Percentiles rank a stretch among this genome's conserved stretches.
Conservation (phyloP, 2,888 invertebrate species). For the Halocaridina rubra region DNA sequence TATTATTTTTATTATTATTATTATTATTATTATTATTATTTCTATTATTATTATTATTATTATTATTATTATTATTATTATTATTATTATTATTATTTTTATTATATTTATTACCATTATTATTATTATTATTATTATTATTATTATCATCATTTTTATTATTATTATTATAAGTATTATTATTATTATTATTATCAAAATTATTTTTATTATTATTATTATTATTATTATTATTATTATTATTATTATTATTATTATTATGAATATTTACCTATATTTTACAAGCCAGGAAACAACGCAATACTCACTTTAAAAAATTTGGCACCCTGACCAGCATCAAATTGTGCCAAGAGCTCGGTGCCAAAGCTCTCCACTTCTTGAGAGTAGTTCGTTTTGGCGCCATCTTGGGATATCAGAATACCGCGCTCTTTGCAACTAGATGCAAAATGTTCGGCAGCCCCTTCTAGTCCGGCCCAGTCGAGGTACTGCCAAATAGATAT, state of each 20-base stretch:
- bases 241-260: not conserved
- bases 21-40: conserved; percentile 8
- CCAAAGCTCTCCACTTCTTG: not conserved
- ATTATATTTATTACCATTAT: no score
- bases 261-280: no score
- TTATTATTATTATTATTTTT: not conserved
- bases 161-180: no score
- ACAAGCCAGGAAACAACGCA: no score
- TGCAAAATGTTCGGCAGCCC: not conserved
- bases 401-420: not conserved
- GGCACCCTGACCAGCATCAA: conserved; percentile 16
- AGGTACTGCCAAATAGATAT: not conserved
- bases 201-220: not conserved
- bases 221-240: not conserved
- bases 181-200: no score
- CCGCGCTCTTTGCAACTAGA: not conserved
- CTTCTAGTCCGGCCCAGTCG: conserved; percentile 26
- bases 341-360: not conserved
- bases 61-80: not conserved
- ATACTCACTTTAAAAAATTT: conserved; percentile 43
- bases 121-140: not conserved
- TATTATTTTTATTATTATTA: not conserved
- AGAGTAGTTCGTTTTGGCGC: no score
- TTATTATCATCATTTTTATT: not conserved
- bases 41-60: not conserved